Conservation (phyloP, 2,797 vertebrate genomes). For the Eurystomus glaucurus region DNA sequence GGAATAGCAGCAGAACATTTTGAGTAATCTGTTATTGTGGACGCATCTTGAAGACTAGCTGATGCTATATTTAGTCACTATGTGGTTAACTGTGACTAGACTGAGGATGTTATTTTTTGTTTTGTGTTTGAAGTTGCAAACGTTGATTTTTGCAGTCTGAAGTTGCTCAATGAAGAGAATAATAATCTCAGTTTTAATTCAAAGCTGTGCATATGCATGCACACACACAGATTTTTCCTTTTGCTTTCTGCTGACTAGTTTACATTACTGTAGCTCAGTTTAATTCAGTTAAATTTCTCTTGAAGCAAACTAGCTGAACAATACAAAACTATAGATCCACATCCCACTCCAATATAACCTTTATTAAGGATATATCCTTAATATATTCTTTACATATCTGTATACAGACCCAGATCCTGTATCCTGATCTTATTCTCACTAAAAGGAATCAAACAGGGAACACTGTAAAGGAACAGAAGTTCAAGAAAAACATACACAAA, state of each 20-base stretch:
- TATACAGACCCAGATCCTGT: background rate
- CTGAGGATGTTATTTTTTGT: slow-evolving; percentile 13
- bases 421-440: background rate
- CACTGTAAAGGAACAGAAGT: background rate
- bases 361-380: background rate
- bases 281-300: background rate
- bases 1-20: slow-evolving; percentile 71
- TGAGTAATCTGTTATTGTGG: slow-evolving; percentile 80
- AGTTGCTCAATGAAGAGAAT: background rate
- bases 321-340: background rate
- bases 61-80: slow-evolving; percentile 68
- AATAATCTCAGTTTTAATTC: slow-evolving; percentile 14
- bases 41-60: slow-evolving; percentile 65
- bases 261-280: background rate
- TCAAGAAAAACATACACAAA: background rate
- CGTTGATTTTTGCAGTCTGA: background rate
- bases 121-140: slow-evolving; percentile 47
- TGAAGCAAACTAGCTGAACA: background rate
- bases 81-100: slow-evolving; percentile 62
- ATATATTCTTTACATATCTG: background rate
- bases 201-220: background rate
- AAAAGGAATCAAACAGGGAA: background rate
- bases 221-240: background rate
- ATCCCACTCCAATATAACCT: background rate
- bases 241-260: background rate